These are phyloP conservation scores for Laterallus jamaicensis DNA, from an alignment of 2,113 vertebrate genomes.

Conservation along the genomic window DNA sequence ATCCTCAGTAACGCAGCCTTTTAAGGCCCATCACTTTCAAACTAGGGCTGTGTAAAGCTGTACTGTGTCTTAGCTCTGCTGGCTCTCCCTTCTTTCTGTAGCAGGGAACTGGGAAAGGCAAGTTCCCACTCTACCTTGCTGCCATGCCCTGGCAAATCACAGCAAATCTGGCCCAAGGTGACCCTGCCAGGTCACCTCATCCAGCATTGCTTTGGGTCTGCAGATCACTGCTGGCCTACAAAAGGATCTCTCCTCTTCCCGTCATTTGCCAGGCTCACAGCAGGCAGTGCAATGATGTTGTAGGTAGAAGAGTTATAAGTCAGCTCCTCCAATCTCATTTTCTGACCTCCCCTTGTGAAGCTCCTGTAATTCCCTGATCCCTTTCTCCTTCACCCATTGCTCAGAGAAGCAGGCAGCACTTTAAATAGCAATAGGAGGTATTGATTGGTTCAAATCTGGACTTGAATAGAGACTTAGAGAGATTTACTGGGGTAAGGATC, in stretches of 20 bases:
- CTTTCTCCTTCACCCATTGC: constrained; percentile 10
- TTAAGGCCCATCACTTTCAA: background rate
- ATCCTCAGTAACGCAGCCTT: background rate
- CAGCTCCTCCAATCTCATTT: background rate
- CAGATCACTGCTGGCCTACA: background rate
- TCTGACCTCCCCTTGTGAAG: background rate
- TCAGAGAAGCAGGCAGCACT: background rate
- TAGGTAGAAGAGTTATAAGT: background rate
- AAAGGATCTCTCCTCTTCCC: background rate
- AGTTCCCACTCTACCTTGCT: background rate
- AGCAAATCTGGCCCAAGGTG: background rate
- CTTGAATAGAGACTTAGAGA: background rate
- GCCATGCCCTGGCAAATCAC: background rate
- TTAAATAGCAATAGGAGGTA: constrained; percentile 55
- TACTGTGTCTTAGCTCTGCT: background rate
- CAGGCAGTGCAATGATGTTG: background rate
- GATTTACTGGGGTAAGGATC: background rate
- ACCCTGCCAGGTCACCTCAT: background rate
- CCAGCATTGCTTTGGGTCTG: background rate
- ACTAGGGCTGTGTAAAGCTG: background rate
- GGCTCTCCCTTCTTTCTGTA: background rate
- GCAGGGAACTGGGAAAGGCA: background rate
- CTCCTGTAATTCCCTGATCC: background rate
- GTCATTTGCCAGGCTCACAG: background rate
- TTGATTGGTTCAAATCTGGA: constrained; percentile 40